A percentile compares a stretch with the other conserved stretches of the same genome.
These are phyloP conservation scores for Acrobasis consociella DNA, from an alignment of 2,888 invertebrate species.

Conservation along the genomic window DNA sequence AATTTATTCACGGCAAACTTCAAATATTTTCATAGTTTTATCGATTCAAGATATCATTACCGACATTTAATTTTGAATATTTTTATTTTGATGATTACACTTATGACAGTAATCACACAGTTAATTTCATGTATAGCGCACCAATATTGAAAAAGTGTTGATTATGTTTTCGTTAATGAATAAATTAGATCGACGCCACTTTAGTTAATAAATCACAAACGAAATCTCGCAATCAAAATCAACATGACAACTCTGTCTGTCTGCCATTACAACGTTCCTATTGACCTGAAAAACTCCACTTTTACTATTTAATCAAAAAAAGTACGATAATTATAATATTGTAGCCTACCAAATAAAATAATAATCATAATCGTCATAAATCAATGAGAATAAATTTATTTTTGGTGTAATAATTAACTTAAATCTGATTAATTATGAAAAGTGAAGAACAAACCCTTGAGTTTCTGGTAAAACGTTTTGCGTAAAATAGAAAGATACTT, in stretches of 20 bases:
- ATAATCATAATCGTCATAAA: too few relatives aligned
- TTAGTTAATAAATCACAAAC: constrained; percentile 45
- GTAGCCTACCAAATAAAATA: too few relatives aligned
- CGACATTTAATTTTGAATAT: constrained; percentile 35
- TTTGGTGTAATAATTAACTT: too few relatives aligned
- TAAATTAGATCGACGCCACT: constrained; percentile 28
- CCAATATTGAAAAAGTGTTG: not conserved
- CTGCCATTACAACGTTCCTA: constrained; percentile 65
- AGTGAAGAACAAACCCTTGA: too few relatives aligned
- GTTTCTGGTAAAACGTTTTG: too few relatives aligned
- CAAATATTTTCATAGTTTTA: constrained; percentile 63
- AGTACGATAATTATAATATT: too few relatives aligned
- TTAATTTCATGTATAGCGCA: not conserved
- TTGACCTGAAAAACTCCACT: too few relatives aligned
- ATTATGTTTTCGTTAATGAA: constrained; percentile 16
- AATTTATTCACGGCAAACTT: constrained; percentile 63
- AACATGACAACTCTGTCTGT: constrained; percentile 60
- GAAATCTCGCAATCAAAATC: constrained; percentile 49
- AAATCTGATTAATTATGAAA: too few relatives aligned
- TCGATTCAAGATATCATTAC: constrained; percentile 66
- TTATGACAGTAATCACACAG: not conserved
- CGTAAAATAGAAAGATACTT: too few relatives aligned
- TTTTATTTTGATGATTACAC: constrained; percentile 25
- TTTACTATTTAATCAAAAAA: too few relatives aligned
- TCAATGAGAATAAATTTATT: too few relatives aligned